Base-by-base conservation (phyloP, 2,888 invertebrate genomes). In the Matsumyia berberina region DNA sequence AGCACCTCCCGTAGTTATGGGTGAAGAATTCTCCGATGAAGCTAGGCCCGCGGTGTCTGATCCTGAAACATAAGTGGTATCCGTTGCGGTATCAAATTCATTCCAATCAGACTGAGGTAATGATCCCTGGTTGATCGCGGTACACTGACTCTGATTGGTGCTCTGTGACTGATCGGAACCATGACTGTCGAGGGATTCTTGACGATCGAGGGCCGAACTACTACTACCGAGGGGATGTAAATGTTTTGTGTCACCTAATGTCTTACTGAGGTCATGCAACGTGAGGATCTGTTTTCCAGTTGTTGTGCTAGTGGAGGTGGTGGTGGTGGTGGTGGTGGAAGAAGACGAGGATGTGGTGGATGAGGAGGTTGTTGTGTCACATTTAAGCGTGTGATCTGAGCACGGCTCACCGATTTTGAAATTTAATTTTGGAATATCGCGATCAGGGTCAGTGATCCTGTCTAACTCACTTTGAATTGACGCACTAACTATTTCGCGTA, bases 71-170 rank as follows among this genome's bases (percentile, higher is more conserved):
- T 87, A 87, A 73, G 86, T 79, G 64, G 93, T 93, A 66, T 87
- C 87, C 79, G 86, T 80, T 69, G 93, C 93, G 88, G 93, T 93
- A 90, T 93, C 88, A 87, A 94, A 91, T 87, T 93, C 93, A 88
- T 93, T 92, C 62, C 94, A 92, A 89, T 95, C 94, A 88, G 93
- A 93, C 88, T 94, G 94, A 46, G 83, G 72, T 55, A 87, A 88
- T 64, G 89, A 88, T 86, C 88, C 90, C 87, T 90, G 70, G 85
- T 91, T 88, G 70, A 91, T 91, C 89, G 95, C 95, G 89, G 94
- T 94, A 80, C 94, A 95, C 33, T 96, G 96, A 90, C 95, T 95
- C 88, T 95, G 90, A 44, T 93, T 93, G 29, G 93, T 93, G 60
- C 93, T 91, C 9, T 88, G 87, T 70, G 87, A 91, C 79, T 92